Evolutionary conservation across 2,113 vertebrate species (phyloP).

Genomic region (Nesogale talazaci): DNA sequence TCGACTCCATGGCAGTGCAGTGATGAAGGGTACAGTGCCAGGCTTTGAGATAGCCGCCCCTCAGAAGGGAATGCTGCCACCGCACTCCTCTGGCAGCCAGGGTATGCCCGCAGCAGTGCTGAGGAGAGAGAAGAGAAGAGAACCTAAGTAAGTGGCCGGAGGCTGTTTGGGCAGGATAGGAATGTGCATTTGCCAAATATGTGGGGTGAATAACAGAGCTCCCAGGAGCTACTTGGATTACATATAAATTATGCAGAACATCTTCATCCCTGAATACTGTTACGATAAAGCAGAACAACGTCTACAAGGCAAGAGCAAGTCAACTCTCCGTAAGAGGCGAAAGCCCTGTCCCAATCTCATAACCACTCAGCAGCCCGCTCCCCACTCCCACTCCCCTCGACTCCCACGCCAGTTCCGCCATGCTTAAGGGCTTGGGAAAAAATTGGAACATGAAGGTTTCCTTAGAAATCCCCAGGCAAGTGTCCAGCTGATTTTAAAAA

Average conservation of each 20-base stretch:
- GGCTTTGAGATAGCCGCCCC: not conserved
- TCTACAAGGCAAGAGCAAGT: slow-evolving; percentile 20
- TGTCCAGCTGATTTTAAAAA: slow-evolving; percentile 23
- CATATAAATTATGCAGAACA: slow-evolving; percentile 28
- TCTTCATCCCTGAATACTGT: slow-evolving; percentile 38
- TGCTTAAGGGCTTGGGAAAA: not conserved
- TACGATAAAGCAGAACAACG: not conserved
- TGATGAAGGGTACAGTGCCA: not conserved
- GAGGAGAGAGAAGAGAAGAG: not conserved
- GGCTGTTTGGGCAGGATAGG: not conserved
- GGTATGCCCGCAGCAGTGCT: not conserved
- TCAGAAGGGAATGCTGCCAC: not conserved
- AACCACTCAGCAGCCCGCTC: not conserved
- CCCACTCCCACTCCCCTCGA: too few relatives aligned
- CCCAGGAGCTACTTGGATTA: slow-evolving; percentile 47
- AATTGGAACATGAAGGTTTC: slow-evolving; percentile 12
- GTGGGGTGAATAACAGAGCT: not conserved
- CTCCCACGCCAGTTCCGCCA: not conserved
- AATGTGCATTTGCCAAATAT: slow-evolving; percentile 14
- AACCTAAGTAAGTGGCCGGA: not conserved
- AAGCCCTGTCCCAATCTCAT: not conserved
- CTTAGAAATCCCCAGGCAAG: slow-evolving; percentile 4
- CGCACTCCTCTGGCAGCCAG: not conserved
- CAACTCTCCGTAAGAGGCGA: not conserved
- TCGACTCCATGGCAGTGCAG: too few relatives aligned